These are phyloP conservation scores for Caloenas nicobarica DNA, from an alignment of 2,113 vertebrate genomes.

Conservation along the genomic window DNA sequence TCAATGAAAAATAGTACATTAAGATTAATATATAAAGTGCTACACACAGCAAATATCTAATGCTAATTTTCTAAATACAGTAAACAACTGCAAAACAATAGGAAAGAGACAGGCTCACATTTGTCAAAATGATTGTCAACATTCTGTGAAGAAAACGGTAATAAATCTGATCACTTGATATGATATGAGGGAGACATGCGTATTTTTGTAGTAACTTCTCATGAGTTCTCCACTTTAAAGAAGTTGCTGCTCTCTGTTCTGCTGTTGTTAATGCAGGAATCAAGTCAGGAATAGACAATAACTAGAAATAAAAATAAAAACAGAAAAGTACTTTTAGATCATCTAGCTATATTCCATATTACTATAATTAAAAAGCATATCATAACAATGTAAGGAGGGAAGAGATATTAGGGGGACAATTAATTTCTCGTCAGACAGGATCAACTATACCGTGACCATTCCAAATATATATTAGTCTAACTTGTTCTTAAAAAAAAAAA, in stretches of 20 bases:
- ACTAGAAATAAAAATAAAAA: conserved; percentile 63
- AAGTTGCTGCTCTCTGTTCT: conserved; percentile 88
- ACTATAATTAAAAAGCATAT: neutral
- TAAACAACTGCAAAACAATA: neutral
- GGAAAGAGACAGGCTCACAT: conserved; percentile 75
- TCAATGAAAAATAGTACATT: neutral
- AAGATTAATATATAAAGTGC: neutral
- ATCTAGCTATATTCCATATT: neutral
- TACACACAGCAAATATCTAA: neutral
- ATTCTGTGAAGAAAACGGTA: conserved; percentile 91
- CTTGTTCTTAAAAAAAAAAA: neutral
- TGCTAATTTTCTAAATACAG: neutral
- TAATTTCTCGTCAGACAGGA: neutral
- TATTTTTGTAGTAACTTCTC: conserved; percentile 92
- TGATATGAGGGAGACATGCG: conserved; percentile 86
- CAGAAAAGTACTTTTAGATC: neutral
- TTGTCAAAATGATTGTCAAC: conserved; percentile 90
- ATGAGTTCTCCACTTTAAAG: conserved; percentile 92
- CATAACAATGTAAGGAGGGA: neutral
- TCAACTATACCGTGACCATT: neutral
- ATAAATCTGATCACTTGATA: conserved; percentile 93
- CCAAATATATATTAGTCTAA: neutral
- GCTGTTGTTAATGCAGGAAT: conserved; percentile 86
- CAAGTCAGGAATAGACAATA: conserved; percentile 84
- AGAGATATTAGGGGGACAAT: neutral